Conservation (phyloP, 2,797 vertebrate species). For the Anniella stebbinsi region DNA sequence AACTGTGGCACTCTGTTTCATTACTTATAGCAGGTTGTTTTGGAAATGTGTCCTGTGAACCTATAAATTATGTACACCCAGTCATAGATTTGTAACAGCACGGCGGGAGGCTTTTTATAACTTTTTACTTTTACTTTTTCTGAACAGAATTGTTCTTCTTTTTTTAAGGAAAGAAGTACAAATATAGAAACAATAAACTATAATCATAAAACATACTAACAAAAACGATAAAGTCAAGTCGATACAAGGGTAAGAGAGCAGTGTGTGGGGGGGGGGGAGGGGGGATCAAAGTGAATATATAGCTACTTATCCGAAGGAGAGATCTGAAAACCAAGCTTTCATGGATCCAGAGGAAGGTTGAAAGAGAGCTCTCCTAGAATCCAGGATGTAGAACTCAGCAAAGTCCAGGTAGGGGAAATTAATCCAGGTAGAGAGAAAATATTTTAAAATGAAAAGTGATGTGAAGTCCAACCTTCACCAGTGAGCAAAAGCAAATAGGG, state of each 20-base stretch:
- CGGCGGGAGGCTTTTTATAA: conserved; percentile 17
- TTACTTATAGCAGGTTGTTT: conserved; percentile 58
- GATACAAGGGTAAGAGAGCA: neutral
- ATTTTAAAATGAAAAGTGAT: too few relatives aligned
- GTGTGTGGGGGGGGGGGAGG: neutral
- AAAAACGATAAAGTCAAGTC: neutral
- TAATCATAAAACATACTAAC: neutral
- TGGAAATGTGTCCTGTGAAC: conserved; percentile 67
- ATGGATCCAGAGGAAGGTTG: too few relatives aligned
- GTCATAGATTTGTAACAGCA: conserved; percentile 55
- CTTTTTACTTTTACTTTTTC: conserved; percentile 5
- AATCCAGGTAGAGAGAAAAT: too few relatives aligned
- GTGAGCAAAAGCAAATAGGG: too few relatives aligned
- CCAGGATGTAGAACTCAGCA: too few relatives aligned
- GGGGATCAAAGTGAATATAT: too few relatives aligned
- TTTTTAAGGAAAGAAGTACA: neutral
- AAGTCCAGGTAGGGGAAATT: too few relatives aligned
- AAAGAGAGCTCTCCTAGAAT: too few relatives aligned
- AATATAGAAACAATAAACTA: neutral
- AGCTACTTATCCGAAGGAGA: too few relatives aligned
- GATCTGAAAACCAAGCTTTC: too few relatives aligned
- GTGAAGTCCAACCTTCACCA: too few relatives aligned
- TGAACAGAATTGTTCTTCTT: neutral
- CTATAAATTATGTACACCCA: conserved; percentile 59
- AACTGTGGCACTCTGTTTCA: conserved; percentile 56